Evolutionary conservation across 2,888 invertebrate genomes (phyloP).

Genomic region (Dioctria linearis): DNA sequence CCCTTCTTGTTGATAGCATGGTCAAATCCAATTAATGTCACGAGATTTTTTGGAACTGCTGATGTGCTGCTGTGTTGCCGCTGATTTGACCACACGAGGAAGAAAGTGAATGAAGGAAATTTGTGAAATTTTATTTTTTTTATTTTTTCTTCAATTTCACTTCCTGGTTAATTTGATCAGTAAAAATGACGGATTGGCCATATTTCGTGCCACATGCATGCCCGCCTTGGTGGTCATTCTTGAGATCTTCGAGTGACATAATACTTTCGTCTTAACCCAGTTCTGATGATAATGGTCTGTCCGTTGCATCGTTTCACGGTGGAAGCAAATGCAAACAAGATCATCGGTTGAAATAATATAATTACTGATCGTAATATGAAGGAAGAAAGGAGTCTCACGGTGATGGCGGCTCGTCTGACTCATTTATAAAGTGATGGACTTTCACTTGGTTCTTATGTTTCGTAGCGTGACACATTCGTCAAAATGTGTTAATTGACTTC

Average conservation of each 20-base stretch:
- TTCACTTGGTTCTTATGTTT: constrained; percentile 47
- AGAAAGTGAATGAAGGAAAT: constrained; percentile 52
- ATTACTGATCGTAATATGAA: background rate
- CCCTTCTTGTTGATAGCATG: constrained; percentile 53
- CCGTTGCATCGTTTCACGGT: too few species aligned
- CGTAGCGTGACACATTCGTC: constrained; percentile 49
- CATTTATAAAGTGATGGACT: constrained; percentile 27
- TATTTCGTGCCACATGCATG: background rate
- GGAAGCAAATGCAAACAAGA: constrained; percentile 19
- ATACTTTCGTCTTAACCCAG: constrained; percentile 51
- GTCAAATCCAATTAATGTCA: constrained; percentile 54
- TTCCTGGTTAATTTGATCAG: constrained; percentile 48
- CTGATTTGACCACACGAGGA: constrained; percentile 30
- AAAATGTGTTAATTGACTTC: constrained; percentile 53
- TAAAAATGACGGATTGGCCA: constrained; percentile 33
- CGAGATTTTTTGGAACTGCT: constrained; percentile 14
- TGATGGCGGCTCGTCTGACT: background rate
- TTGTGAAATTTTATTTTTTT: constrained; percentile 26
- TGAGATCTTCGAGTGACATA: constrained; percentile 20
- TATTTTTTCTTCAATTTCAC: constrained; percentile 42
- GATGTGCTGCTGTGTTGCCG: background rate
- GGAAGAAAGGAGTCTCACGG: constrained; percentile 27
- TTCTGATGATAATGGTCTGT: constrained; percentile 6
- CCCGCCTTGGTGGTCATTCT: constrained; percentile 29
- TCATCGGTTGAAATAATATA: background rate